A percentile compares a stretch with the other conserved stretches of the same genome.
These are phyloP conservation scores for Pygathrix nemaeus DNA, from an alignment of 2,113 vertebrate genomes.

Conservation along the genomic window DNA sequence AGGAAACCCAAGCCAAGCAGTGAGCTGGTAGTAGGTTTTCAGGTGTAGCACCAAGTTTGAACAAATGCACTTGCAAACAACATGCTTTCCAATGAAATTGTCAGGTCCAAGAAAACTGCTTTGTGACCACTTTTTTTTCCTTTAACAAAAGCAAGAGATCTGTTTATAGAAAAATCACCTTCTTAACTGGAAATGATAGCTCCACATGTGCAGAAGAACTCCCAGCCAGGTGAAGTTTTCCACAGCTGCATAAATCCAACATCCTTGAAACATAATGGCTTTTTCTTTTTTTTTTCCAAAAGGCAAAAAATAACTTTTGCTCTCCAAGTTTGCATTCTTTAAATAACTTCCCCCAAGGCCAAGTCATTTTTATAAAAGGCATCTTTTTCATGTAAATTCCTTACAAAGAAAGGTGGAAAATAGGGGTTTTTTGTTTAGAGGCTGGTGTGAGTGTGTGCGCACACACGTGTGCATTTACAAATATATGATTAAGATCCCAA, in stretches of 20 bases:
- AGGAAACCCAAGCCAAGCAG: background rate
- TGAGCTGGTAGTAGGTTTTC: background rate
- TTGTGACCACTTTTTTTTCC: background rate
- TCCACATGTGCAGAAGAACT: background rate
- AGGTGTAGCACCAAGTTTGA: background rate
- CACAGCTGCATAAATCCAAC: constrained; percentile 47
- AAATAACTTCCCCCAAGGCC: constrained; percentile 74
- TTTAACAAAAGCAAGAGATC: background rate
- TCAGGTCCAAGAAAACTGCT: background rate
- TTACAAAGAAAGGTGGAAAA: constrained; percentile 69
- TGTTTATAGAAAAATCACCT: background rate
- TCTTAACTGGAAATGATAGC: background rate
- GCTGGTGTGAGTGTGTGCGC: background rate
- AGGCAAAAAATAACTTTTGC: constrained; percentile 9
- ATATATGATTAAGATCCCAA: background rate
- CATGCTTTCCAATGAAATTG: background rate
- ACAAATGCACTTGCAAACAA: background rate
- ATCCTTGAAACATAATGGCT: constrained; percentile 64
- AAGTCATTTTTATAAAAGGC: constrained; percentile 72
- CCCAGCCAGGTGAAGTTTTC: constrained; percentile 43
- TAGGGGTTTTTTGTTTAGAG: background rate
- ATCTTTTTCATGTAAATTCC: constrained; percentile 68
- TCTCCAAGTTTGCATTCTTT: constrained; percentile 74
- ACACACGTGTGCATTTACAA: rapidly evolving
- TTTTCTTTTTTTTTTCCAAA: background rate